Evolutionary conservation across 2,113 vertebrate genomes (phyloP).

Genomic region (Vulpes lagopus): DNA sequence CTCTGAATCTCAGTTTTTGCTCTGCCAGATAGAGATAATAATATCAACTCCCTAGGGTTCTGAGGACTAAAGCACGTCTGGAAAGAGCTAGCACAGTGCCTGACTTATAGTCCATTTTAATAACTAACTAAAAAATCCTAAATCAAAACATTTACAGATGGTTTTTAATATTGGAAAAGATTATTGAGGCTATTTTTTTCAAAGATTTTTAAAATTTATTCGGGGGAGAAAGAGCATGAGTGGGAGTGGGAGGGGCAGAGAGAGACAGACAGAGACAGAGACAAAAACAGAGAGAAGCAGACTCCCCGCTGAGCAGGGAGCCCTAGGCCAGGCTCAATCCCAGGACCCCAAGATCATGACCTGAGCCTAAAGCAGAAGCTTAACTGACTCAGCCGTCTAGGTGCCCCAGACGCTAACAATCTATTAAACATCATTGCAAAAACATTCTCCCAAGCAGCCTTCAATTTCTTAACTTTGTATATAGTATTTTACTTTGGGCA

Average conservation of each 20-base stretch:
- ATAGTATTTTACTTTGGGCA: background rate
- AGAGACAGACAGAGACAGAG: too few species aligned
- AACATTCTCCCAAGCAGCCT: background rate
- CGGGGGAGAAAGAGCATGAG: too few species aligned
- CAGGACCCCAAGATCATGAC: too few species aligned
- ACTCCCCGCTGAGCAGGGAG: too few species aligned
- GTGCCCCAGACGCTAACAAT: background rate
- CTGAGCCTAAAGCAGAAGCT: too few species aligned
- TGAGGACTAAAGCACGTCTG: background rate
- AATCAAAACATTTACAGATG: background rate
- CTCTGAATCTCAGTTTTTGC: background rate
- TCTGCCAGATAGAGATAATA: background rate
- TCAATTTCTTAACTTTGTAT: background rate
- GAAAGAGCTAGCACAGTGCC: background rate
- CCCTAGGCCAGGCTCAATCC: too few species aligned
- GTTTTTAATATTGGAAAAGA: background rate
- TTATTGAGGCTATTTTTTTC: background rate
- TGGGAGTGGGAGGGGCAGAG: too few species aligned
- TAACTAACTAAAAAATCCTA: background rate
- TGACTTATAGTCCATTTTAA: background rate
- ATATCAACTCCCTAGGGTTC: background rate
- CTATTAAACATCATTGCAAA: background rate
- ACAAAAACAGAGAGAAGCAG: too few species aligned
- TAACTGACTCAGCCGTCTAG: too few species aligned
- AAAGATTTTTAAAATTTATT: too few species aligned